Evolutionary conservation across 2,797 vertebrate species (phyloP).

Genomic region (Dromococcyx pavoninus): DNA sequence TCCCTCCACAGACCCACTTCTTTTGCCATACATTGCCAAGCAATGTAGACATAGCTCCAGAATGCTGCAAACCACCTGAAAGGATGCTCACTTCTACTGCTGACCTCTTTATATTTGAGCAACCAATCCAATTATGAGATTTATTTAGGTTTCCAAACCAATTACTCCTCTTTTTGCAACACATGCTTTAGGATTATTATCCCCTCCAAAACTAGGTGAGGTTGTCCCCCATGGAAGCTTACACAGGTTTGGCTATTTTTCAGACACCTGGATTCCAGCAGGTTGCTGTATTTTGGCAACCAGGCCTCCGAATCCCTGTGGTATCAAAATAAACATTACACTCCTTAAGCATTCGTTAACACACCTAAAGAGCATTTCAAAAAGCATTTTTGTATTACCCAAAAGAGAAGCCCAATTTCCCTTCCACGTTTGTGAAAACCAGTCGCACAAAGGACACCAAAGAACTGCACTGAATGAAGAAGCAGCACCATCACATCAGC

Average conservation of each 20-base stretch:
- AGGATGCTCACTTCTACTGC: background rate
- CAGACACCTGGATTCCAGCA: background rate
- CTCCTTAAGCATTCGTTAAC: background rate
- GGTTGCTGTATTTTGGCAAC: background rate
- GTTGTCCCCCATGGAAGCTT: background rate
- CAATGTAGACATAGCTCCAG: background rate
- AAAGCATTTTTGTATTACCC: accelerated
- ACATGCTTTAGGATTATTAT: background rate
- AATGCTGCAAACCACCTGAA: background rate
- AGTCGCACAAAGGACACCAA: background rate
- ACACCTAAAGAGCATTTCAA: background rate
- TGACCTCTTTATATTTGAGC: accelerated
- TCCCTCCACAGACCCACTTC: background rate
- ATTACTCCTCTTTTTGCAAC: background rate
- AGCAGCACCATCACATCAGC: background rate
- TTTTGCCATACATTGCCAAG: background rate
- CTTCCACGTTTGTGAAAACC: background rate
- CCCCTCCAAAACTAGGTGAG: background rate
- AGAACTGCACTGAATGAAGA: background rate
- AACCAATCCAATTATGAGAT: background rate
- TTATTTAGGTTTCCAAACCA: background rate
- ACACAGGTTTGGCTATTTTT: background rate
- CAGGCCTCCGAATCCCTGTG: background rate
- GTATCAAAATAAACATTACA: background rate
- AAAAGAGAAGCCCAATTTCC: background rate